These are phyloP conservation scores for Noturus placidus DNA, from an alignment of 2,113 vertebrate species.

Conservation along the genomic window DNA sequence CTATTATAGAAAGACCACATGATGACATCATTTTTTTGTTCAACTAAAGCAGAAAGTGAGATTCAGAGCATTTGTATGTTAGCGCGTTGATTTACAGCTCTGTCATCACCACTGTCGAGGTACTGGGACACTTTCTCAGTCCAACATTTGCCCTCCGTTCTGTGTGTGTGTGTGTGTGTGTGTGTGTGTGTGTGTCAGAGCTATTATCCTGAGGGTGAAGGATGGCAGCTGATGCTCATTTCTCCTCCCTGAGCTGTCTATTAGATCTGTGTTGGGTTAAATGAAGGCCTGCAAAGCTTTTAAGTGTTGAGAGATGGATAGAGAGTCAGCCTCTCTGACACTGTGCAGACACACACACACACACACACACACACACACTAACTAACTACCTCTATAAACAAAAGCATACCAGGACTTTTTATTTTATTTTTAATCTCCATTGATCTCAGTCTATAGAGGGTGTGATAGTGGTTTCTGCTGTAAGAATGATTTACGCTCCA, in stretches of 20 bases:
- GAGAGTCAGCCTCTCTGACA: conserved; percentile 49
- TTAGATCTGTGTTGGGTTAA: conserved; percentile 37
- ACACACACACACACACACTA: conserved; percentile 23
- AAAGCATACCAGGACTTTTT: neutral
- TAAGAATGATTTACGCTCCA: neutral
- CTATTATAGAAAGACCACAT: no score
- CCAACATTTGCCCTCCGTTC: conserved; percentile 44
- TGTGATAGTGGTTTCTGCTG: neutral
- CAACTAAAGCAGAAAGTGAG: conserved; percentile 19
- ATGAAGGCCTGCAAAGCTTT: conserved; percentile 50
- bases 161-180: conserved; percentile 59
- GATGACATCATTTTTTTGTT: neutral
- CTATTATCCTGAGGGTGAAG: conserved; percentile 44
- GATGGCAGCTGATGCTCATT: conserved; percentile 42
- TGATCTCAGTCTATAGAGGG: neutral
- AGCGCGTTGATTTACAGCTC: conserved; percentile 39
- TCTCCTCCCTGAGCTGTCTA: conserved; percentile 38
- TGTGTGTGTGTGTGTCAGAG: conserved; percentile 40
- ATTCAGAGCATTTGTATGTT: neutral
- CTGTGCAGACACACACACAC: conserved; percentile 10
- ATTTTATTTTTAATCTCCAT: neutral
- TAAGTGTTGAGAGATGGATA: conserved; percentile 68
- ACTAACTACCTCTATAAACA: conserved; percentile 10
- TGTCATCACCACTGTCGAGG: conserved; percentile 13
- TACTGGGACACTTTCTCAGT: conserved; percentile 3